Evolutionary conservation across 2,113 vertebrate genomes (phyloP).

Genomic region (Pelodiscus sinensis): DNA sequence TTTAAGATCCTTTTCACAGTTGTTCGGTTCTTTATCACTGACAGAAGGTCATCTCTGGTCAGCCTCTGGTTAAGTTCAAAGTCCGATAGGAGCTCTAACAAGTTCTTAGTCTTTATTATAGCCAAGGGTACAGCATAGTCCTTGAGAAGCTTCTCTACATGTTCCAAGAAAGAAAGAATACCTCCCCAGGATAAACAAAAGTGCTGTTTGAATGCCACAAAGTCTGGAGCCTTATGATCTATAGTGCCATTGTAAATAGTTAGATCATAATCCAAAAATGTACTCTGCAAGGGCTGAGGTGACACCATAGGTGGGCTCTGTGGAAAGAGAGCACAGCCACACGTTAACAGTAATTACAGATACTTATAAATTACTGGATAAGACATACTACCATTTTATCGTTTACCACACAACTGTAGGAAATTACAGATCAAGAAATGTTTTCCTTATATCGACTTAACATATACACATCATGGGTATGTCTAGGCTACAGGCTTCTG

Average conservation of each 20-base stretch:
- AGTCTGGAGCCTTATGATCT: conserved; percentile 73
- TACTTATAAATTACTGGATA: background rate
- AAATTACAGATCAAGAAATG: background rate
- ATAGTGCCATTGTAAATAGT: conserved; percentile 73
- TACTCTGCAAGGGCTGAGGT: conserved; percentile 19
- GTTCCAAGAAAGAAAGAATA: conserved; percentile 70
- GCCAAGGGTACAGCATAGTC: conserved; percentile 81
- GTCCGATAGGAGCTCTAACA: conserved; percentile 66
- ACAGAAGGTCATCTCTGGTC: conserved; percentile 63
- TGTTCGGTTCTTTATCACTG: conserved; percentile 78
- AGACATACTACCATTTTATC: background rate
- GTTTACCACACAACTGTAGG: background rate
- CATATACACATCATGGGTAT: background rate
- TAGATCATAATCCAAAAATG: conserved; percentile 45
- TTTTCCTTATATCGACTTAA: conserved; percentile 24
- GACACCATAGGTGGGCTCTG: conserved; percentile 57
- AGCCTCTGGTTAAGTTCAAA: conserved; percentile 64
- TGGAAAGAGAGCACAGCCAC: conserved; percentile 26
- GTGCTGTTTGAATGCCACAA: conserved; percentile 79
- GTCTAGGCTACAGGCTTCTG: too few relatives aligned
- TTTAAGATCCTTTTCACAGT: conserved; percentile 69
- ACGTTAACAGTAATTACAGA: conserved; percentile 15
- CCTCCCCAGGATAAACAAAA: conserved; percentile 77
- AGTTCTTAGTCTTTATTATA: conserved; percentile 68
- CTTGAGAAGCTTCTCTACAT: conserved; percentile 76